Conservation (phyloP, 1,140 invertebrate species). For the Drosophila chauvacae region DNA sequence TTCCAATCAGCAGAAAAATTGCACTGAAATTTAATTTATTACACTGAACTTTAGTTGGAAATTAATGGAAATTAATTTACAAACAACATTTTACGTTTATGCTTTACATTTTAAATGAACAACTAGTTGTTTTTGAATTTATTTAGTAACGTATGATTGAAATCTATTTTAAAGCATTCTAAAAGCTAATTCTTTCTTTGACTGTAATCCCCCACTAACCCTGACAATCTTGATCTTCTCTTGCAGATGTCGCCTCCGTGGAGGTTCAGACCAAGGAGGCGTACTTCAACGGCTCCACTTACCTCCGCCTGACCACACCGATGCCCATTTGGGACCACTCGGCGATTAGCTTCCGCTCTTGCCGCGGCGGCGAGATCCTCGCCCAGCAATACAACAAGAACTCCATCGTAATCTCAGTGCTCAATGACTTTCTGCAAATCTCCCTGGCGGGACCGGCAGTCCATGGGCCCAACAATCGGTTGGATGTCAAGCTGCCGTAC, state of each 20-base stretch:
- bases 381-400: constrained; percentile 89
- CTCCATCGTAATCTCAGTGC: constrained; percentile 88
- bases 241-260: constrained; percentile 71
- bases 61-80: too few species aligned
- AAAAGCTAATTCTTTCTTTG: background rate
- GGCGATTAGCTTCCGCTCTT: constrained; percentile 92
- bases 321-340: constrained; percentile 91
- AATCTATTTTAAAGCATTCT: background rate
- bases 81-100: background rate
- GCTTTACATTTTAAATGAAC: background rate
- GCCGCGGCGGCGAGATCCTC: constrained; percentile 90
- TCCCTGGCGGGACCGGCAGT: constrained; percentile 87
- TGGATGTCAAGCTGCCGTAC: constrained; percentile 88
- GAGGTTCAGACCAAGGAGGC: constrained; percentile 88
- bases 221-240: constrained; percentile 32
- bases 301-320: constrained; percentile 88
- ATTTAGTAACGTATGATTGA: background rate
- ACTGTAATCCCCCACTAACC: constrained; percentile 20
- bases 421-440: constrained; percentile 89
- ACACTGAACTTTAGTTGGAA: background rate
- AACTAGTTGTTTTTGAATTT: background rate
- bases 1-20: constrained; percentile 2
- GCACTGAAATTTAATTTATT: background rate
- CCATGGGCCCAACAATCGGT: constrained; percentile 85
- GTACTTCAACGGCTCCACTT: constrained; percentile 92